phyloP scores from a whole-genome alignment of 2,797 vertebrate genomes.

The Phylloscopus collybita region DNA sequence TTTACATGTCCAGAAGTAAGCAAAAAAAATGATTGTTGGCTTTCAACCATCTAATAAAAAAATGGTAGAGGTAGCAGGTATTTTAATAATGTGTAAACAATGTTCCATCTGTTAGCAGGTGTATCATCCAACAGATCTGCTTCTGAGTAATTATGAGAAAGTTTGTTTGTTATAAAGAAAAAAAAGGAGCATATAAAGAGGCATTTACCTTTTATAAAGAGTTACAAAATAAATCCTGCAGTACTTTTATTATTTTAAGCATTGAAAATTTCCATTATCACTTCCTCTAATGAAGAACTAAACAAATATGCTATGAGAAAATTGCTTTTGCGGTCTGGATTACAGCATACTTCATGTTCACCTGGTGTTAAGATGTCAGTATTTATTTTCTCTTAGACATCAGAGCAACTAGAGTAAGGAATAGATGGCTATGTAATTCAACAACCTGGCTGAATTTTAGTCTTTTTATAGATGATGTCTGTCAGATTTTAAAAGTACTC shows the following conservation, averaged over 20 bases:
- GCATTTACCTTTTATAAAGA: neutral
- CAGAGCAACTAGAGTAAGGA: neutral
- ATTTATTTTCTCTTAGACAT: neutral
- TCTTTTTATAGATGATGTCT: neutral
- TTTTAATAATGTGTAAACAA: neutral
- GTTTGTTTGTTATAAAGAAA: neutral
- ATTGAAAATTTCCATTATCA: neutral
- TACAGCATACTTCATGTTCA: neutral
- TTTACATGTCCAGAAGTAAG: neutral
- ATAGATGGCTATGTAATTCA: neutral
- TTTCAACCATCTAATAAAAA: neutral
- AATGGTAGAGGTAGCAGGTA: neutral
- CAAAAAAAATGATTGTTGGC: neutral
- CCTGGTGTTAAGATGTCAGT: neutral
- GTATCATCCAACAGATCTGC: neutral
- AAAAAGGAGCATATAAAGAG: neutral
- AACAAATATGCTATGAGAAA: neutral
- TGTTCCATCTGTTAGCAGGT: neutral
- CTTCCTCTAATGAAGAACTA: neutral
- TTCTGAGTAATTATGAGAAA: neutral
- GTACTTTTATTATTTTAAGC: neutral
- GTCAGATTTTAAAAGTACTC: neutral
- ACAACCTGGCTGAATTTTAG: neutral
- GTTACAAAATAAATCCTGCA: neutral
- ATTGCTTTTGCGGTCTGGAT: neutral